Base-by-base conservation (phyloP, 2,797 vertebrate species). In the Pteronotus mesoamericanus region DNA sequence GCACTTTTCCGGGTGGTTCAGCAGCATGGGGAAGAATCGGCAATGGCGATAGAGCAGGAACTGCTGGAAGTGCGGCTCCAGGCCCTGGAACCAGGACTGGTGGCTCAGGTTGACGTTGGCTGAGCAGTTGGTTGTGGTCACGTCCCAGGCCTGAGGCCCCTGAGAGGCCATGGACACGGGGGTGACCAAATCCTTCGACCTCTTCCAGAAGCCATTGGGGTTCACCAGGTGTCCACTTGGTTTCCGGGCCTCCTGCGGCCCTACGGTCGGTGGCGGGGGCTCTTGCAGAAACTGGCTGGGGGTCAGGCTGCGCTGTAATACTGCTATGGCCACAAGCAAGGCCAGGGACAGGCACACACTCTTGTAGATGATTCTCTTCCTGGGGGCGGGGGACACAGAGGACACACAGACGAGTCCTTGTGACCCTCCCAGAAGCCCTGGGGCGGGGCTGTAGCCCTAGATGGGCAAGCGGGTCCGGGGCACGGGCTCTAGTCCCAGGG, bases 1-100 rank as follows among this genome's bases (percentile, higher is more conserved):
- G 95, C 99, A 99, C 97, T 99, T 99, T 97, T 99, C 99, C 0
- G 99, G 99, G 97, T 99, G 99, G 97, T 99, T 99, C 84, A 99
- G 97, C 89, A 99, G 96, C 96, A 99, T 99, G 4, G 99, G 99
- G 94, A 99, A 99, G 97, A 99, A 99, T 0, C 99, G 98, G 94
- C 99, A 99, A 97, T 99, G 99, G 19, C 99, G 98, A 68, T 99
- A 99, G 32, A 99, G 98, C 77, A 99, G 92, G 72, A 99, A 99
- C 98, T 99, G 99, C 97, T 99, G 98, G 97, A 99, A 99, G 94
- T 99, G 99, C 8, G 97, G 97, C 97, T 99, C 99, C 91, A 99
- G 97, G 29, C 98, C 91, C 29, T 61, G 98, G 97, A 99, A 99
- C 99, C 99, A 99, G 14, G 98, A 94, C 57, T 98, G 96, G 21